A percentile compares a stretch with the other conserved stretches of the same genome.
These are phyloP conservation scores for Corynorhinus townsendii DNA, from an alignment of 2,113 vertebrate species.

Conservation along the genomic window DNA sequence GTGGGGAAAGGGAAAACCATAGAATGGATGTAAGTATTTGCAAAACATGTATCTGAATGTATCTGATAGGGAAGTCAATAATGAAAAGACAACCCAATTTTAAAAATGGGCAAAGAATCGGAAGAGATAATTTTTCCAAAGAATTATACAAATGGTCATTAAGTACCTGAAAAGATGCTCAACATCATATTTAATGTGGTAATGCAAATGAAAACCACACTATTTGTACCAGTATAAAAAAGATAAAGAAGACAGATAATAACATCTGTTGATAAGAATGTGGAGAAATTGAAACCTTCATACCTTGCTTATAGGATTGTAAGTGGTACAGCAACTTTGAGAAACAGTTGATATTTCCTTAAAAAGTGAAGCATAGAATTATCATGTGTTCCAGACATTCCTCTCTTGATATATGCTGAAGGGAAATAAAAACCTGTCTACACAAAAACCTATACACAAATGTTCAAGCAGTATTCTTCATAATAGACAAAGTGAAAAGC, in stretches of 20 bases:
- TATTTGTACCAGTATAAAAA: not conserved
- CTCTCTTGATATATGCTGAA: not conserved
- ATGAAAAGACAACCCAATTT: not conserved
- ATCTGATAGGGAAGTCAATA: not conserved
- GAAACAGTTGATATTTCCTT: not conserved
- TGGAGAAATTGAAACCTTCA: not conserved
- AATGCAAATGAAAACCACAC: not conserved
- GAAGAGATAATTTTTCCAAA: not conserved
- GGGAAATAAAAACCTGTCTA: not conserved
- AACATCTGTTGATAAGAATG: not conserved
- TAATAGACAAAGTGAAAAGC: not conserved
- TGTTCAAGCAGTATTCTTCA: not conserved
- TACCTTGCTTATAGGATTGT: not conserved
- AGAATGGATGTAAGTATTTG: not conserved
- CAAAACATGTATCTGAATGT: not conserved
- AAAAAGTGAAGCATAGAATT: not conserved
- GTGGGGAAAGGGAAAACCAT: not conserved
- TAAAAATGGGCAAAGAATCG: not conserved
- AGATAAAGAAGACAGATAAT: not conserved
- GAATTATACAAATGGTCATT: not conserved
- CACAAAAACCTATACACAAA: not conserved
- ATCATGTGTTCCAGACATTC: not conserved
- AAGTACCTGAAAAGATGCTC: not conserved
- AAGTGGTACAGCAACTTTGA: not conserved
- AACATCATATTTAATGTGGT: not conserved